Percentiles rank a stretch among this genome's conserved stretches.
These are phyloP conservation scores for Perithous albicinctus DNA, from an alignment of 2,888 invertebrate species.

Conservation along the genomic window DNA sequence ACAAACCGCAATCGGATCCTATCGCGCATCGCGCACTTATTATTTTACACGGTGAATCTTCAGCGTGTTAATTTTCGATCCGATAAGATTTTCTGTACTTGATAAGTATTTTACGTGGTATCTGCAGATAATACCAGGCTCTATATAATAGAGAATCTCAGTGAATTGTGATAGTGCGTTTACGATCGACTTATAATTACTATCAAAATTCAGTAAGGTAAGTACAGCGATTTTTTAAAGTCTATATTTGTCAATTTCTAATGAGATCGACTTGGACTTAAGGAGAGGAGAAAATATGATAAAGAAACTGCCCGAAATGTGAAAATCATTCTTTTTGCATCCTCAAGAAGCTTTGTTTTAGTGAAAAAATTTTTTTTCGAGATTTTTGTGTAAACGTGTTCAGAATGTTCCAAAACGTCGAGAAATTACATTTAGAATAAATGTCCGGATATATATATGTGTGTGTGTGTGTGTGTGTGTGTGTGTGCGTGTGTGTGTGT, in stretches of 20 bases:
- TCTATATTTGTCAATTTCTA: background rate
- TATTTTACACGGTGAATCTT: background rate
- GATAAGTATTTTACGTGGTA: constrained; percentile 20
- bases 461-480: no score
- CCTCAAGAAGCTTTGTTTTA: no score
- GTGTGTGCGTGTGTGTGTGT: no score
- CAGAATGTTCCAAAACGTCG: no score
- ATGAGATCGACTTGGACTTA: background rate
- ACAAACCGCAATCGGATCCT: background rate
- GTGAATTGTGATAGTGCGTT: background rate
- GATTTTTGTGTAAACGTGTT: no score
- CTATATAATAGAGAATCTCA: constrained; percentile 30
- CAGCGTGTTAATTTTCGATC: constrained; percentile 6
- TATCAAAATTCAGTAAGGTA: constrained; percentile 6
- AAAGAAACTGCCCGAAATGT: background rate
- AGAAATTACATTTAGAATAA: no score
- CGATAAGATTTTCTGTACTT: constrained; percentile 3
- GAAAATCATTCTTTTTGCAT: no score
- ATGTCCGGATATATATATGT: no score
- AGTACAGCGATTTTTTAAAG: constrained; percentile 2
- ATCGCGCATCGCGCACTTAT: background rate
- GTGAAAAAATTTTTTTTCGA: no score
- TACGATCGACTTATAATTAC: constrained; percentile 4
- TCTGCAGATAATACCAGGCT: background rate
- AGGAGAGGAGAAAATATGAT: background rate